Base-by-base conservation (phyloP, 2,888 invertebrate species). In the Pinctada fucata region DNA sequence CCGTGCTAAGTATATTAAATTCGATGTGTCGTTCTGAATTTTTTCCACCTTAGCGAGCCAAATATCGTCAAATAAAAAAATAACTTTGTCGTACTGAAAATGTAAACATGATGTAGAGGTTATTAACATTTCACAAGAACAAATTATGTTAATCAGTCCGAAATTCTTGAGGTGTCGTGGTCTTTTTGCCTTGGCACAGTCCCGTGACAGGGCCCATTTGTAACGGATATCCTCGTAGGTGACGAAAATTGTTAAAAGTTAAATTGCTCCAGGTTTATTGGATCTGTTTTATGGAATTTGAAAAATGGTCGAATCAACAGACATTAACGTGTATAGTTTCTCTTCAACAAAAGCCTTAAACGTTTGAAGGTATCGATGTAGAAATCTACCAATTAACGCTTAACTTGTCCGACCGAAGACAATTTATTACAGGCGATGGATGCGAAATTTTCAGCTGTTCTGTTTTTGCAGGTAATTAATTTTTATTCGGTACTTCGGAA, bases 361-460 rank as follows among this genome's bases (percentile, higher is more conserved):
- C 13, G 58, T 58, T 58, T 58, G 58, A 58, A 58, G 58, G 8
- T 58, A 13, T 58, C 13, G 13, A 58, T 10, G 58, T 6, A 31
- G 31, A 31, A 31, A 31, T 31, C 31, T 31, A 13, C 58, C 58
- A 58, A 58, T 58, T 58, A 58, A 10, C 58, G 13, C 13, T 6
- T 13, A 6, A 13, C 13, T 6, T 58, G 58, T 13, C 58, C 6
- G 58, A 58, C 13, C 1, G 58, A 58, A 31, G 52, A 47, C 47
- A 50, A 71, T 52, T 51, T 50, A 52, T 52, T 49, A 71, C 68
- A 50, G 52, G 52, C 51, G 16, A 6, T 31, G 3, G 49, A 16
- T 31, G 8, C 13, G 52, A 48, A 71, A 51, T 6, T 52, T n/a
- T 71, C 71, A 71, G 51, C 71, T 50, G 71, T 71, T 71, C 31